Conservation (phyloP, 2,113 vertebrate species). For the Acrocephalus arundinaceus region DNA sequence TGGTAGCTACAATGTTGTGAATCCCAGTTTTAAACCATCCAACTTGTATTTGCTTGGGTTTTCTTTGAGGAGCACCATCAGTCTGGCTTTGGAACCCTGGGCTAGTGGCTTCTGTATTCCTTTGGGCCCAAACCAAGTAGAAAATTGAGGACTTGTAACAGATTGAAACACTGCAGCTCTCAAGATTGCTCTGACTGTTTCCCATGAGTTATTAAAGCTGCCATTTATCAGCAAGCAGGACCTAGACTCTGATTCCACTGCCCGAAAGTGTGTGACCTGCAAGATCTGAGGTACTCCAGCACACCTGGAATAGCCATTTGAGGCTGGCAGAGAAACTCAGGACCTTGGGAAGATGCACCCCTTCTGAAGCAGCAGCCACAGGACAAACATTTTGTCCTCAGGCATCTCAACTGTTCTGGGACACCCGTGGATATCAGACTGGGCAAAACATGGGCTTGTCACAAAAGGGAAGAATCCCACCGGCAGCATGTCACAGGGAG, state of each 20-base stretch:
- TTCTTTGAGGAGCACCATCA: background rate
- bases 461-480: background rate
- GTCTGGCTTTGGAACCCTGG: background rate
- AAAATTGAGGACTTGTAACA: background rate
- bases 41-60: rapidly evolving
- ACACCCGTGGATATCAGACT: background rate
- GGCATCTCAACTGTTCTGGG: background rate
- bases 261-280: background rate
- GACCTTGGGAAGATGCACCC: background rate
- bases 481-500: background rate
- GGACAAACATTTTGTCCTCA: background rate
- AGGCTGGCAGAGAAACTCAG: background rate
- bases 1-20: background rate
- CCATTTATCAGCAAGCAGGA: background rate
- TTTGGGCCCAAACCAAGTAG: background rate
- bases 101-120: background rate
- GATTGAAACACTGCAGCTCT: background rate
- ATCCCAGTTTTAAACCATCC: background rate
- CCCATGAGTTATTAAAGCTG: background rate
- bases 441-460: background rate
- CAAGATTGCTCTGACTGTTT: background rate
- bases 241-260: background rate
- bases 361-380: background rate
- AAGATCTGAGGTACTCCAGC: background rate
- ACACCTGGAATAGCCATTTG: background rate